These are phyloP conservation scores for Probaryconus sp. DNA, from an alignment of 1,140 invertebrate genomes.

Conservation along the genomic window DNA sequence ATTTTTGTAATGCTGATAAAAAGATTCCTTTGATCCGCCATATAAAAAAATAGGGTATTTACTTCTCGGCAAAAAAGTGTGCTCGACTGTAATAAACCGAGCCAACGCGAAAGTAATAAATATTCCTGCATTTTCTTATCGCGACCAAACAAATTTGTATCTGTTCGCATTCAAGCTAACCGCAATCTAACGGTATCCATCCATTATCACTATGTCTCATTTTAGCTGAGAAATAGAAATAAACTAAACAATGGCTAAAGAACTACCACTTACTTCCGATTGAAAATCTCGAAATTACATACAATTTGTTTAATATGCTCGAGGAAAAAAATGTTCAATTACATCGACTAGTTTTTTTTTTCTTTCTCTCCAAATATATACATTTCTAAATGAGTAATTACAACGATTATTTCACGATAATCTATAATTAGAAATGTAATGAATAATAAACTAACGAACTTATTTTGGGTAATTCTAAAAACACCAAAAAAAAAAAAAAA, in stretches of 20 bases:
- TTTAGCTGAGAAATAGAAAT: slow-evolving; percentile 18
- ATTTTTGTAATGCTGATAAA: no score
- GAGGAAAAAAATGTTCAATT: no score
- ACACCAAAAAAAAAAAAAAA: no score
- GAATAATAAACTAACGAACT: no score
- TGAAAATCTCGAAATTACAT: slow-evolving; percentile 53
- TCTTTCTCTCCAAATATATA: no score
- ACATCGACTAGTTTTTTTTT: no score
- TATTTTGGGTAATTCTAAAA: no score
- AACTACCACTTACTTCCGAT: slow-evolving; percentile 53
- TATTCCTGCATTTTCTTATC: slow-evolving; percentile 45
- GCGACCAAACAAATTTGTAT: slow-evolving; percentile 46
- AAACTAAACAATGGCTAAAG: slow-evolving; percentile 44
- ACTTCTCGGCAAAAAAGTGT: no score
- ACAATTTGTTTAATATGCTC: slow-evolving; percentile 50
- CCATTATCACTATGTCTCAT: slow-evolving; percentile 52
- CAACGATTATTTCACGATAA: no score
- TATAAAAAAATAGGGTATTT: not conserved
- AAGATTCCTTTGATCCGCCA: not conserved
- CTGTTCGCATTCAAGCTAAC: slow-evolving; percentile 34
- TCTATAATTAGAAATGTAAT: no score
- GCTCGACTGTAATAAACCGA: slow-evolving; percentile 8
- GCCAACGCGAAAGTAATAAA: slow-evolving; percentile 32
- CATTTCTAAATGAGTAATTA: no score
- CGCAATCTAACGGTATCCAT: slow-evolving; percentile 48